Base-by-base conservation (phyloP, 2,888 invertebrate genomes). In the Plebejus melissa region DNA sequence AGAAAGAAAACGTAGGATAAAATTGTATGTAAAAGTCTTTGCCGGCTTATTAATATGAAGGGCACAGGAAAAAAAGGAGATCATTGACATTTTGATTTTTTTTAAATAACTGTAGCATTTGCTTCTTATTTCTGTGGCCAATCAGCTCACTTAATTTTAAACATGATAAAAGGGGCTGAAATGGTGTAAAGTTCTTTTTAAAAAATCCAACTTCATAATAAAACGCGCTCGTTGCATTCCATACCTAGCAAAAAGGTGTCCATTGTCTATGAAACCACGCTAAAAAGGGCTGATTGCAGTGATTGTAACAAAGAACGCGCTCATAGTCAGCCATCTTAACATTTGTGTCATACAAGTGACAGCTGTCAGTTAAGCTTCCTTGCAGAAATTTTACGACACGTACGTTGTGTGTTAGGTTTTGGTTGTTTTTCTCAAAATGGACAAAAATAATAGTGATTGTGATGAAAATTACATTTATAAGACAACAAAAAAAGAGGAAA, bases 401-500 rank as follows among this genome's bases (percentile, higher is more conserved):
- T 69, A 28, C 36, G 36, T 38, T 38, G 36, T 38, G 36, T 38
- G 36, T 38, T 38, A 38, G 36, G 36, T 38, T 38, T 38, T 71
- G 11, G 41, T 71, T 71, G 38, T 71, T 72, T 72, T 22, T 72
- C 41, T 72, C 41, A 72, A n/a, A 72, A 72, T 72, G 72, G 13
- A 41, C 41, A 71, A 69, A 65, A 70, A 69, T 74, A 77, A 60
- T 71, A 74, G 75, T 77, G 76, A 76, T 77, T 77, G 75, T 76
- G 77, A 76, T 75, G 77, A 77, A 75, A 76, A 77, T 75, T 69
- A 69, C 58, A 50, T 75, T 75, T 75, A 77, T 72, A 72, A 77
- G 77, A 75, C 77, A 74, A 77, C 77, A 6, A 77, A 77, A 77
- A 77, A 77, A 77, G 74, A 75, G 77, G 38, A 77, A 77, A 57